phyloP scores from a whole-genome alignment of 2,113 vertebrate species.

The Tachycineta bicolor region DNA sequence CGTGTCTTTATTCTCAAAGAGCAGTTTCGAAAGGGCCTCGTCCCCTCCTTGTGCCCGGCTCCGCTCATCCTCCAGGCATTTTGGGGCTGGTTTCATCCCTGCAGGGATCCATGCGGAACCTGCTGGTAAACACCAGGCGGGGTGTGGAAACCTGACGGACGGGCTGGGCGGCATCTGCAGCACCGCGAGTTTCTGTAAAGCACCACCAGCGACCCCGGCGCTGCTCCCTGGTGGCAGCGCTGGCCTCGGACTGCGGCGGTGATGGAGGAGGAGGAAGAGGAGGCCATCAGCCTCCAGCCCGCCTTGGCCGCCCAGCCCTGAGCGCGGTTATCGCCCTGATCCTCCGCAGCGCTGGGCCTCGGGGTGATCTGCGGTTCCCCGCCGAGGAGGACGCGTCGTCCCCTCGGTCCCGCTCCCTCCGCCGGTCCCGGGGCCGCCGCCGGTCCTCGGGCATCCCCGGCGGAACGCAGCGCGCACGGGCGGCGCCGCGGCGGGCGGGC shows the following conservation, averaged over 20 bases:
- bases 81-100: neutral
- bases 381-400: neutral
- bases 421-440: neutral
- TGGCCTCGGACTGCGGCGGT: accelerated
- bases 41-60: neutral
- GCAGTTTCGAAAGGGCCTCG: accelerated
- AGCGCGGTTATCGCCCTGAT: neutral
- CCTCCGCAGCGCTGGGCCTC: neutral
- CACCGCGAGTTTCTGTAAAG: neutral
- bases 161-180: accelerated
- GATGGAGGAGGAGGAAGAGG: neutral
- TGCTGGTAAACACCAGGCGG: neutral
- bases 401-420: neutral
- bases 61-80: neutral
- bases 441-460: neutral
- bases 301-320: neutral
- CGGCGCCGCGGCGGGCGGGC: neutral
- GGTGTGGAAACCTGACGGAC: neutral
- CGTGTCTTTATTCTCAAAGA: neutral
- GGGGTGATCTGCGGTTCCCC: neutral
- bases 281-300: neutral
- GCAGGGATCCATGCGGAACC: neutral
- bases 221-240: neutral
- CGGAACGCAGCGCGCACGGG: neutral
- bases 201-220: accelerated